A percentile compares a stretch with the other conserved stretches of the same genome.
Conservation (phyloP, 2,888 invertebrate genomes). For the Galerucella calmariensis region DNA sequence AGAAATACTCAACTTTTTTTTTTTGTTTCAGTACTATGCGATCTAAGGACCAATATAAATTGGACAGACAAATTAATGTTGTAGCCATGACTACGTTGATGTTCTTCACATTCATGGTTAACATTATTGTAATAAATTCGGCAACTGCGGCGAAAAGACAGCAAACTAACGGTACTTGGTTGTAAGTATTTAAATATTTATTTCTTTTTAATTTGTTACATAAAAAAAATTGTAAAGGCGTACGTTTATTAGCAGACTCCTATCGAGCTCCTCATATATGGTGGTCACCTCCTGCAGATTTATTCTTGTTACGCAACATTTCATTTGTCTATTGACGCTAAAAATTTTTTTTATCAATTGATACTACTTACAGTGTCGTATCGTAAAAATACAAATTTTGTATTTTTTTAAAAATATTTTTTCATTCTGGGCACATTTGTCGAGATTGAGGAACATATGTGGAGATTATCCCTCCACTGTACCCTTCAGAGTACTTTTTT, state of each 20-base stretch:
- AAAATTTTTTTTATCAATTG: slow-evolving; percentile 1
- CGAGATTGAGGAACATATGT: no score
- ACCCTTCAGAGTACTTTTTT: no score
- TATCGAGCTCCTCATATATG: slow-evolving; percentile 1
- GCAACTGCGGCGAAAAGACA: slow-evolving; percentile 53
- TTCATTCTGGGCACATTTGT: no score
- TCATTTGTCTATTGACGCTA: slow-evolving; percentile 13
- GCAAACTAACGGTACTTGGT: slow-evolving; percentile 57
- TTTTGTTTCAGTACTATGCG: slow-evolving; percentile 48
- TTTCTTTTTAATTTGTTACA: no score
- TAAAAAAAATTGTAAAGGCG: no score
- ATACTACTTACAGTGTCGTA: slow-evolving; percentile 2
- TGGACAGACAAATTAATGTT: slow-evolving; percentile 51
- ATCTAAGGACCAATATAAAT: slow-evolving; percentile 47
- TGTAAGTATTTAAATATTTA: slow-evolving; percentile 49
- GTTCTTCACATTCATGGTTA: slow-evolving; percentile 52
- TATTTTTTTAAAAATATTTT: no score
- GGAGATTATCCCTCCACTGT: no score
- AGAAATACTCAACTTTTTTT: no score
- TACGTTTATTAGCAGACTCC: slow-evolving; percentile 10
- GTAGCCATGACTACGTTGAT: slow-evolving; percentile 43
- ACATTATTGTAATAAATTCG: slow-evolving; percentile 53
- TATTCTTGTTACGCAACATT: slow-evolving; percentile 14
- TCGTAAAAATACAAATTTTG: not conserved
- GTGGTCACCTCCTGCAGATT: slow-evolving; percentile 14